Evolutionary conservation across 1,140 invertebrate genomes (phyloP), one percentile per base, ranked within the genome.

Genomic region (Maniola jurtina): DNA sequence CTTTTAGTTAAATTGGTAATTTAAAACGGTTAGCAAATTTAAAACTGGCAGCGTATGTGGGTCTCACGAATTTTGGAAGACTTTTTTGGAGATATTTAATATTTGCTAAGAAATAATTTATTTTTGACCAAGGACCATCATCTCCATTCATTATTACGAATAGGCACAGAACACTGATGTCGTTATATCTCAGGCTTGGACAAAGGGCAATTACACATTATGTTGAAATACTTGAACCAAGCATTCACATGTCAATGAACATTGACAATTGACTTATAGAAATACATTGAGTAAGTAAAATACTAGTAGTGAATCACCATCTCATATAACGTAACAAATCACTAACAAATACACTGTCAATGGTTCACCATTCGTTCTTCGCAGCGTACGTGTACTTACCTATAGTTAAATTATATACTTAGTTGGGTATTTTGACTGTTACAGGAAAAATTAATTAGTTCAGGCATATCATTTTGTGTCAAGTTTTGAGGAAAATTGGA

Each of bases 201-300:
- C 36, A 66, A 54, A 54, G 38, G 50, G 42, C 40, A 15, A 10
- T 55, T 55, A 34, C 11, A 55, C 15, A 36, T 36, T 11, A 25
- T 42, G 47, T 59, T 50, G 15, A 58, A 50, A 65, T 58, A 34
- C n/a, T 56, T 61, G 33, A 54, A 59, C 57, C 57, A 38, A 50
- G 25, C 45, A 55, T 66, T 56, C 64, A 55, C 52, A 57, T 66
- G 52, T 66, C 64, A 66, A 66, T 66, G 58, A 61, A 66, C 52
- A 66, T 45, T 61, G 35, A 61, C 64, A 61, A 66, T 34, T 56
- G 38, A 42, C 54, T 60, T 65, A 50, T 50, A 61, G 45, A 38
- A 55, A 34, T 34, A 34, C 33, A 55, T 58, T 60, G 64, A 66
- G 55, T 66, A 66, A 38, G 57, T 60, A 61, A 66, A 66, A 47